These are phyloP conservation scores for Coregonus ussuriensis DNA, from an alignment of 2,797 vertebrate genomes.

Conservation along the genomic window DNA sequence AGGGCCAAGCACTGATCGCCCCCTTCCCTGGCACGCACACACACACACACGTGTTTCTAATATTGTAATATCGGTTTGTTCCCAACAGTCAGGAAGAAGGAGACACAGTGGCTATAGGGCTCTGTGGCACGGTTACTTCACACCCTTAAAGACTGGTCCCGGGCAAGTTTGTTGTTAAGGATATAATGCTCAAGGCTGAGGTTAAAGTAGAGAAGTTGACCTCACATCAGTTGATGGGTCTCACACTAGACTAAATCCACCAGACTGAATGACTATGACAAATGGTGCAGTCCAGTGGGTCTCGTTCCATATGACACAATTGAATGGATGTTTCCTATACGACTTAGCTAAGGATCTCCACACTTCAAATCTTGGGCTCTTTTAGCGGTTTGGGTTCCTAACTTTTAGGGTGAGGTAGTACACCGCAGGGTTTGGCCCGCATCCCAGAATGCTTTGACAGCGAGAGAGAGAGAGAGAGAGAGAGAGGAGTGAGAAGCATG, in stretches of 20 bases:
- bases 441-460: constrained; percentile 53
- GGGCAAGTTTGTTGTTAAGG: constrained; percentile 11
- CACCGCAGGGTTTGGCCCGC: constrained; percentile 56
- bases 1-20: constrained; percentile 20
- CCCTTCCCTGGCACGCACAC: constrained; percentile 3
- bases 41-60: constrained; percentile 38
- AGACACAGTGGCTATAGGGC: constrained; percentile 6
- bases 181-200: too few relatives aligned
- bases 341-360: background rate
- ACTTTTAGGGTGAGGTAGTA: constrained; percentile 44
- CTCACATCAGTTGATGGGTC: background rate
- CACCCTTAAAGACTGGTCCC: constrained; percentile 19
- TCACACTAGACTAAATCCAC: background rate
- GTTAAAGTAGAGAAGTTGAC: background rate
- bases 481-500: constrained; percentile 4
- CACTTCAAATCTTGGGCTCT: constrained; percentile 29
- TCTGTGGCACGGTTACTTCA: background rate
- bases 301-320: constrained; percentile 20
- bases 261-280: background rate
- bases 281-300: constrained; percentile 17
- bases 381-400: constrained; percentile 27
- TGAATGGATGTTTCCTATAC: constrained; percentile 11
- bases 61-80: background rate
- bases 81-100: background rate
- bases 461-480: background rate